phyloP scores from a whole-genome alignment of 2,113 vertebrate genomes.

The Psophia crepitans region DNA sequence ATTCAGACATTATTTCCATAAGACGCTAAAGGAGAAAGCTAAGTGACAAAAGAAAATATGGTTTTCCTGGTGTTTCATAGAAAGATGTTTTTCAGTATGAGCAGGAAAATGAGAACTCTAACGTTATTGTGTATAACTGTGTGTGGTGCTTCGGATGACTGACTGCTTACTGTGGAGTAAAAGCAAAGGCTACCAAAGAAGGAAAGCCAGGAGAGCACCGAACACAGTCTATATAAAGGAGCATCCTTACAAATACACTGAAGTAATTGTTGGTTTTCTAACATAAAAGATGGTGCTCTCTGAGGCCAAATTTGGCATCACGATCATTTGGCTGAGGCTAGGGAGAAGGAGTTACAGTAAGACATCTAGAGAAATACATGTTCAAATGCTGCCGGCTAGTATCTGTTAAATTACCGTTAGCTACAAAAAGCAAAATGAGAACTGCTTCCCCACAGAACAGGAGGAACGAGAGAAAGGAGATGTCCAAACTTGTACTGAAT shows the following conservation, averaged over 20 bases:
- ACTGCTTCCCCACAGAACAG: neutral
- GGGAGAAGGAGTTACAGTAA: neutral
- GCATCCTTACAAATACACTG: neutral
- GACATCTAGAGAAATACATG: neutral
- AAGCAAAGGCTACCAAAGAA: neutral
- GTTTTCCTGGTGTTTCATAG: neutral
- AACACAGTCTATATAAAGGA: neutral
- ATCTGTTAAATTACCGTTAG: neutral
- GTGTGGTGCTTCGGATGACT: neutral
- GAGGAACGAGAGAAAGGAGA: neutral
- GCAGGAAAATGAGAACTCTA: neutral
- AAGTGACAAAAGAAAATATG: neutral
- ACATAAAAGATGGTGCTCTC: rapidly evolving
- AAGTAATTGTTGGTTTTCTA: neutral
- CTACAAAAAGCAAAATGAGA: neutral
- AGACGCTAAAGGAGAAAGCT: neutral
- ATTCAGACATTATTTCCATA: neutral
- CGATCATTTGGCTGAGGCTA: neutral
- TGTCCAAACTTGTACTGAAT: neutral
- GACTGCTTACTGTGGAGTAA: neutral
- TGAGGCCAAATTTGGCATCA: neutral
- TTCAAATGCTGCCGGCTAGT: neutral
- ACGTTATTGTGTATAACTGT: neutral
- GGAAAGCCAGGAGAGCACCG: neutral
- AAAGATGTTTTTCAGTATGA: neutral